phyloP scores from a whole-genome alignment of 1,140 invertebrate species.

The Anagrus nilaparvatae region DNA sequence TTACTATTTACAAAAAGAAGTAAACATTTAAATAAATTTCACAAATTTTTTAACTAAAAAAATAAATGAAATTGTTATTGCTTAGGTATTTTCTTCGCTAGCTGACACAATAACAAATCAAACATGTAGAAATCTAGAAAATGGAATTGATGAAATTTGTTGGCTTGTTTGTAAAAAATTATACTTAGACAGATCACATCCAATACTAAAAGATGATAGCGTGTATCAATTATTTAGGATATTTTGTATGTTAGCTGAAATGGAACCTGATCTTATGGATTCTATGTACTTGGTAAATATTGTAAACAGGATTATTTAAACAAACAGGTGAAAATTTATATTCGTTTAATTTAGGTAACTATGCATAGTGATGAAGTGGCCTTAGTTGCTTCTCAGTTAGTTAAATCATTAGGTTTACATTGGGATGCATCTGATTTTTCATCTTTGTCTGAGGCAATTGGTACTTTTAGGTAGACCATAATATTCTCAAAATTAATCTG shows the following conservation, averaged over 20 bases:
- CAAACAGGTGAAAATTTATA: conserved; percentile 7
- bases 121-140: conserved; percentile 25
- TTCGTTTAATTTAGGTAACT: conserved; percentile 42
- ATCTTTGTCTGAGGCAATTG: conserved; percentile 51
- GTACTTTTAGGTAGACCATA: conserved; percentile 38
- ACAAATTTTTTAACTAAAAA: not conserved
- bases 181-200: conserved; percentile 46
- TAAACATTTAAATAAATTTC: conserved; percentile 26
- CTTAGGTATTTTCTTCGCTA: conserved; percentile 31
- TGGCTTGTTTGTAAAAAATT: conserved; percentile 65
- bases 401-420: conserved; percentile 51
- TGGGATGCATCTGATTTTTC: conserved; percentile 60
- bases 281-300: conserved; percentile 16
- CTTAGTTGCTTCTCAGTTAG: conserved; percentile 52
- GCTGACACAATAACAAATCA: conserved; percentile 29
- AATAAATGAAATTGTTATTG: not conserved
- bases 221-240: conserved; percentile 67
- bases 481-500: not conserved
- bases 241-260: conserved; percentile 65
- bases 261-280: conserved; percentile 41
- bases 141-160: conserved; percentile 52
- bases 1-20: conserved; percentile 63
- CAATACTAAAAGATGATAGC: conserved; percentile 51
- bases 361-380: conserved; percentile 56
- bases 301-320: not conserved